Evolutionary conservation across 2,113 vertebrate genomes (phyloP), one percentile per base, ranked within the genome.

Genomic region (Chlamydotis undulata): DNA sequence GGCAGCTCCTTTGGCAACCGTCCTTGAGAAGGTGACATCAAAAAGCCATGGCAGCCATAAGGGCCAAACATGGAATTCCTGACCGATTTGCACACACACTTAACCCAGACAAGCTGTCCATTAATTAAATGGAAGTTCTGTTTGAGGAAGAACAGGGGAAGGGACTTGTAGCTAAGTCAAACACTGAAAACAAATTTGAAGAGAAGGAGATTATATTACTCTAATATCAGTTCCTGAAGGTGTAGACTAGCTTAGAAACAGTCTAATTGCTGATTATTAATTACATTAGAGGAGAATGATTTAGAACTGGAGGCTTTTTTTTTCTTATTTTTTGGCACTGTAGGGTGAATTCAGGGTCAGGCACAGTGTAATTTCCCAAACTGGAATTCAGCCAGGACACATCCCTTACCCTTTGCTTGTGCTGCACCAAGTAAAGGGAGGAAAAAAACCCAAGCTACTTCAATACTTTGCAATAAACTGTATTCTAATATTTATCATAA

Each of bases 121-220:
- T 29, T 25, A 94, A 61, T 57, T 49, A 75, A 73, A 55, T 24
- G 4, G 37, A 68, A 41, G 14, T 29, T 92, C 33, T 65, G 22
- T 26, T 50, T 53, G 55, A 84, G 17, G 33, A 84, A 78, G 65
- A 89, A 60, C 11, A 31, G 45, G 39, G 21, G 7, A 79, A 82
- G 35, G 21, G 80, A 67, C 31, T 56, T 47, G 55, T 63, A n/a
- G 16, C 26, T 60, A 45, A 55, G 47, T 77, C 55, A 87, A 85
- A 80, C 55, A 90, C 5, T 53, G 31, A 80, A 95, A 87, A 78
- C 49, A 84, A 80, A 89, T 82, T 41, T 65, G 77, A 96, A 94
- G 55, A 77, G 71, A 77, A 37, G 12, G 64, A 93, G 49, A 75
- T 39, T 43, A 7, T 57, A 35, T 75, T 74, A n/a, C 14, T 50